Base-by-base conservation (phyloP, 1,140 invertebrate genomes). In the Bactericera cockerelli region DNA sequence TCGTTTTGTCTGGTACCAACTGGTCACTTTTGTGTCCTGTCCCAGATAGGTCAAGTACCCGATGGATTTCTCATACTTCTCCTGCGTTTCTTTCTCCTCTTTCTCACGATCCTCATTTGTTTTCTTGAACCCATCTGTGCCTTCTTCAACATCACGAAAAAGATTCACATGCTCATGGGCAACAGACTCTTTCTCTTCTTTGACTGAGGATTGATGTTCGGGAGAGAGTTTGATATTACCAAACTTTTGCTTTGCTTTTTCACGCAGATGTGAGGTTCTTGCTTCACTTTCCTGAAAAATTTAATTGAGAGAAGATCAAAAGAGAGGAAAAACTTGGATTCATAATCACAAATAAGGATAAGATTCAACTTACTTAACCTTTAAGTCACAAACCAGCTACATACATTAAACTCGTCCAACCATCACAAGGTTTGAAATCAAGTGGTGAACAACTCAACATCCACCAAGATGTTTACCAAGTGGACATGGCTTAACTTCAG, bases 11-110 rank as follows among this genome's bases (percentile, higher is more conserved):
- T 49, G n/a, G 22, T 49, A 49, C 42, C 42, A 49, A n/a, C 3
- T n/a, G 4, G 42, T 49, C 22, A 49, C 42, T 22, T 49, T 49
- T 49, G 42, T 19, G 22, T 49, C 42, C 19, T 49, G 42, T 10
- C 42, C 42, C 55, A 99, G 76, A 75, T 97, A 98, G 39, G 91
- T 97, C 16, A 98, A 75, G 68, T 93, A 87, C 1, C 95, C 95
- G 67, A 98, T 94, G 74, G 93, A 89, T 68, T 97, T 97, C 70
- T 98, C 95, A 79, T 94, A 97, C 66, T 94, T 90, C 71, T 98
- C 93, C 71, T 87, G 82, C 70, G 96, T 92, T 61, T 87, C 82
- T 70, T 91, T 94, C 60, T 87, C 82, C 69, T 98, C 94, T 64
- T 80, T 81, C 68, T 95, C 90, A 72, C 93, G 84, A 62, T 97